A percentile compares a stretch with the other conserved stretches of the same genome.
These are phyloP conservation scores for Threskiornis aethiopicus DNA, from an alignment of 2,797 vertebrate genomes.

Conservation along the genomic window DNA sequence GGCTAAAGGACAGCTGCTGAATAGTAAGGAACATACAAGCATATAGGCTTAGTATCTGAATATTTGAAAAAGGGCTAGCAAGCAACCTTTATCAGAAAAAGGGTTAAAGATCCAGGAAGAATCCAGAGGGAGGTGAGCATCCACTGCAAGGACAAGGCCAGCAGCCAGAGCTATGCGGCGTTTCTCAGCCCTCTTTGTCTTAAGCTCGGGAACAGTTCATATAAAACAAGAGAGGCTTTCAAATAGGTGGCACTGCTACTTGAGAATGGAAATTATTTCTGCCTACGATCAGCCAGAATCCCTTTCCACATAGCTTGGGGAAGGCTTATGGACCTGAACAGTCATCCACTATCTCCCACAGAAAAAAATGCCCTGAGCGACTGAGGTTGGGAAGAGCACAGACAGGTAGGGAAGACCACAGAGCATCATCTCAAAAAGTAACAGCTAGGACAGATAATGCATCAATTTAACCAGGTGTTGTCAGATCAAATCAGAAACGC, in stretches of 20 bases:
- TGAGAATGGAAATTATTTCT: background rate
- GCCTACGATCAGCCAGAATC: background rate
- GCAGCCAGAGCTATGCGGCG: background rate
- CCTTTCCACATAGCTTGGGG: background rate
- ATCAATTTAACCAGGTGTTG: conserved; percentile 28
- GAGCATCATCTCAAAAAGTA: background rate
- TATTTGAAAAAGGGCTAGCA: background rate
- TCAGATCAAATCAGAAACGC: conserved; percentile 28
- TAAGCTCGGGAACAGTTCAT: background rate
- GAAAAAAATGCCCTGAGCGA: background rate
- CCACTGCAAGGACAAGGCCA: background rate
- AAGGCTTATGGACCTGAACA: background rate
- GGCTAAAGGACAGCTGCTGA: background rate
- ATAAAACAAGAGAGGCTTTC: background rate
- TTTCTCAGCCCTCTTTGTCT: background rate
- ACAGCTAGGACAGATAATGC: background rate
- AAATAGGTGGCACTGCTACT: background rate
- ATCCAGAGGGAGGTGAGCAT: background rate
- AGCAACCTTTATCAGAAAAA: background rate
- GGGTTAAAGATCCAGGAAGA: background rate
- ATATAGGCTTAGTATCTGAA: background rate
- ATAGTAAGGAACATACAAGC: background rate
- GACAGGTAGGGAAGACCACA: background rate
- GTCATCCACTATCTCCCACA: background rate
- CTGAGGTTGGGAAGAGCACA: background rate